A percentile compares a stretch with the other conserved stretches of the same genome.
Evolutionary conservation across 2,797 vertebrate genomes (phyloP).

Genomic region (Poecile montanus): DNA sequence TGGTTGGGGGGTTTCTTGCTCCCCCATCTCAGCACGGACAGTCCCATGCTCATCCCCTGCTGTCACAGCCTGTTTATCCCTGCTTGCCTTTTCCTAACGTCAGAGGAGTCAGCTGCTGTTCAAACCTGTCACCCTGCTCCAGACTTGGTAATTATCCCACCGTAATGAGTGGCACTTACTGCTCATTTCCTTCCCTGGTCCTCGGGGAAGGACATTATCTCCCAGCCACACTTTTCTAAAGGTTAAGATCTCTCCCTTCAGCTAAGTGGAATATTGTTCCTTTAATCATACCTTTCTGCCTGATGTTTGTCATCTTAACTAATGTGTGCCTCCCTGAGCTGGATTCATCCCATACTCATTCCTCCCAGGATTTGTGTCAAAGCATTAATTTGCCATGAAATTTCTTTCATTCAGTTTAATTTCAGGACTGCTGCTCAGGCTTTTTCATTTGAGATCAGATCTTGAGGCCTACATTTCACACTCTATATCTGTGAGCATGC

Average conservation of each 20-base stretch:
- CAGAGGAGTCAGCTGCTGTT: constrained; percentile 38
- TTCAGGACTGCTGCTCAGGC: not conserved
- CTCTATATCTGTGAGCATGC: not conserved
- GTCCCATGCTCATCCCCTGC: not conserved
- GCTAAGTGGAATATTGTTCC: constrained; percentile 9
- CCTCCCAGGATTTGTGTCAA: constrained; percentile 19
- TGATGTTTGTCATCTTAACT: constrained; percentile 33
- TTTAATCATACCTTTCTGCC: constrained; percentile 49
- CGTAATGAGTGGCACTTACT: not conserved
- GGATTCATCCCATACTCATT: not conserved
- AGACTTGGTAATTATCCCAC: constrained; percentile 1
- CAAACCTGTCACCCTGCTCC: not conserved
- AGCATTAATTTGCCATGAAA: not conserved
- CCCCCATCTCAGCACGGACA: not conserved
- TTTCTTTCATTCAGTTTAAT: constrained; percentile 27
- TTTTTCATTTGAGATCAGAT: not conserved
- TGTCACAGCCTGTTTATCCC: not conserved
- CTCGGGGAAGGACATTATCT: not conserved
- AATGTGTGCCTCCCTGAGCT: not conserved
- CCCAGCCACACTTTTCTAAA: not conserved
- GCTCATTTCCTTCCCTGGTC: not conserved
- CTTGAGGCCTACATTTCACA: not conserved
- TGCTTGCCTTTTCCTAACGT: not conserved
- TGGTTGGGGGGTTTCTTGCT: not conserved
- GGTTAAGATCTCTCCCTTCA: constrained; percentile 38